A percentile compares a stretch with the other conserved stretches of the same genome.
phyloP scores from a whole-genome alignment of 2,888 invertebrate genomes.

The Cheilosia soror region DNA sequence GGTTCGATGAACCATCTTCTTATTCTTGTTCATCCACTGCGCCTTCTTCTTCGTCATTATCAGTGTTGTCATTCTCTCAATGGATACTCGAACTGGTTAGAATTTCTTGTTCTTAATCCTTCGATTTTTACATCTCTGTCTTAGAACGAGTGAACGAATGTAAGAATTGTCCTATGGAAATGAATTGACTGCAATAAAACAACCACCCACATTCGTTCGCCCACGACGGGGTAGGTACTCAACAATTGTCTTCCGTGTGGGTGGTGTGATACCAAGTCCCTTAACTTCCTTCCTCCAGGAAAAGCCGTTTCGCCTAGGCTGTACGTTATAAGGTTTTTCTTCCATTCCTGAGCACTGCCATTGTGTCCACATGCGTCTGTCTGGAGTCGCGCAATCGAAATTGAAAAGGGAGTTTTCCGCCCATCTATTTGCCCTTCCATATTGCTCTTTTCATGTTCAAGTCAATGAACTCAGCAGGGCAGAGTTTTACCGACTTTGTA shows the following conservation, averaged over 20 bases:
- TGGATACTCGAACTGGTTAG: conserved; percentile 48
- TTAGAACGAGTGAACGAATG: not conserved
- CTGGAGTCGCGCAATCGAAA: conserved; percentile 60
- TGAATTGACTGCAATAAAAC: conserved; percentile 27
- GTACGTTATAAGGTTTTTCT: conserved; percentile 11
- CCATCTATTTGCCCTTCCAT: conserved; percentile 38
- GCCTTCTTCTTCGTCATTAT: conserved; percentile 53
- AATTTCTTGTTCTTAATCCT: conserved; percentile 37
- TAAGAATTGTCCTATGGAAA: conserved; percentile 40
- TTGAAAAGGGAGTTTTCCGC: conserved; percentile 67
- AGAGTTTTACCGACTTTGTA: conserved; percentile 46
- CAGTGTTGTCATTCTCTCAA: conserved; percentile 40
- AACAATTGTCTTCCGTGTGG: conserved; percentile 69
- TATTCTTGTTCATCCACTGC: conserved; percentile 19
- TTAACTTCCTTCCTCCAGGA: conserved; percentile 41
- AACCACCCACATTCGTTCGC: conserved; percentile 57
- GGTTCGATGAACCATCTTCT: conserved; percentile 83
- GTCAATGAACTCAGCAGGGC: conserved; percentile 56
- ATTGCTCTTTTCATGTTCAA: conserved; percentile 16
- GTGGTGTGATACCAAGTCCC: conserved; percentile 27
- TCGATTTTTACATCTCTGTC: conserved; percentile 6
- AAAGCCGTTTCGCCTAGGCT: conserved; percentile 27
- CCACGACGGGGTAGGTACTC: conserved; percentile 18
- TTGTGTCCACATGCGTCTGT: conserved; percentile 55
- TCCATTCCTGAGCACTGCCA: conserved; percentile 7